Base-by-base conservation (phyloP, 2,113 vertebrate genomes). In the Caloenas nicobarica region DNA sequence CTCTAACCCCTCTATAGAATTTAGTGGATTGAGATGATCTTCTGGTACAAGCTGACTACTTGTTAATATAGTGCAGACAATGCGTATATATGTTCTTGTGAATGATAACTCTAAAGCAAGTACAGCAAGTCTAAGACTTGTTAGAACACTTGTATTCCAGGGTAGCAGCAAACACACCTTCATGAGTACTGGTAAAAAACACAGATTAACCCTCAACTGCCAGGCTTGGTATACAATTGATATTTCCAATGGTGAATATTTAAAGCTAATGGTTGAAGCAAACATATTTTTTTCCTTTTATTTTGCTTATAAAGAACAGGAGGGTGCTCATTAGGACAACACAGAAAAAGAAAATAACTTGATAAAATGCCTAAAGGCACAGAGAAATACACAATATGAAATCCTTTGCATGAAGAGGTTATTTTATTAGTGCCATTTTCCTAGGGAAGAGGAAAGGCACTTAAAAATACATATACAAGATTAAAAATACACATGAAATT, bases 311-410 rank as follows among this genome's bases (percentile, higher is more conserved):
- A n/a, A 66, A 44, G 36, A 57, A 78, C 14, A 79, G 51, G 38
- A 91, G 11, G 44, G 86, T 88, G 54, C 69, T 96, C 88, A 89
- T 96, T 97, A 96, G 58, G 57, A 91, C 54, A 36, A 90, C 70
- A 88, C 19, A 24, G 72, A 91, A 95, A 88, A 86, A 93, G 42
- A 78, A 96, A 97, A 96, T 85, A 85, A 92, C 72, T 78, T 96
- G 77, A 96, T 72, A 95, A 95, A 94, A 86, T 88, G 56, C 80
- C 73, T 19, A 91, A 66, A 88, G 88, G 82, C 46, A 82, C 28
- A 80, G 71, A 87, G 83, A 86, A 94, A 90, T 89, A 51, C 22
- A 94, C 85, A 87, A 50, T 81, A 95, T 78, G 76, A 94, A 94
- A 96, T 85, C 64, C 57, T 58, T 91, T 46, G 70, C 68, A 64